A percentile compares a stretch with the other conserved stretches of the same genome.
Conservation (phyloP, 2,113 vertebrate genomes). For the Hydropotes inermis region DNA sequence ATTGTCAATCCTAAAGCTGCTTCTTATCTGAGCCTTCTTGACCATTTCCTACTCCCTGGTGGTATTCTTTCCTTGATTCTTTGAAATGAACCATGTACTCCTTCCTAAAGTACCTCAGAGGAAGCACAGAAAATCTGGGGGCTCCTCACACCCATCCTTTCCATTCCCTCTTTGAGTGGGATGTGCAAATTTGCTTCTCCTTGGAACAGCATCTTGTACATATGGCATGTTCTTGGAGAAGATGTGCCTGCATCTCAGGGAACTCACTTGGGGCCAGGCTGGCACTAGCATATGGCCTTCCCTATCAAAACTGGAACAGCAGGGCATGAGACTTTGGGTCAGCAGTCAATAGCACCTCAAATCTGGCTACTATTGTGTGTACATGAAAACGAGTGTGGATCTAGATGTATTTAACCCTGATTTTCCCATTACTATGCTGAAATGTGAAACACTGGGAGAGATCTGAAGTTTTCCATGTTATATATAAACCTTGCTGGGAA, state of each 20-base stretch:
- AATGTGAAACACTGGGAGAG: neutral
- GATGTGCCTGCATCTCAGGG: neutral
- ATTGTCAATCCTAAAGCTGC: neutral
- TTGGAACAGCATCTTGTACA: slow-evolving; percentile 16
- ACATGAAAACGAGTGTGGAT: neutral
- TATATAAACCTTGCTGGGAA: neutral
- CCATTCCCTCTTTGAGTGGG: slow-evolving; percentile 59
- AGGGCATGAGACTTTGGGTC: neutral
- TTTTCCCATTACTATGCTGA: neutral
- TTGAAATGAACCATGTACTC: neutral
- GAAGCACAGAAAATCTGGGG: slow-evolving; percentile 53
- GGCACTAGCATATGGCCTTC: neutral
- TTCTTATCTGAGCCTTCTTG: neutral
- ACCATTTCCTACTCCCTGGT: neutral
- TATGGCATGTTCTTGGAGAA: slow-evolving; percentile 26
- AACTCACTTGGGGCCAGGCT: neutral
- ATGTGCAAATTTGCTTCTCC: slow-evolving; percentile 60
- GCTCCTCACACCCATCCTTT: neutral
- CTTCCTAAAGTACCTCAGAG: neutral
- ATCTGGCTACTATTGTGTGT: neutral
- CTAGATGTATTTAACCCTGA: neutral
- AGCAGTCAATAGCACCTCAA: neutral
- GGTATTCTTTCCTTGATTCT: neutral
- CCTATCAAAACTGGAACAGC: neutral
- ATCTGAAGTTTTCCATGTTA: neutral